Evolutionary conservation across 1,140 invertebrate genomes (phyloP).

Genomic region (Drosophila obscura): DNA sequence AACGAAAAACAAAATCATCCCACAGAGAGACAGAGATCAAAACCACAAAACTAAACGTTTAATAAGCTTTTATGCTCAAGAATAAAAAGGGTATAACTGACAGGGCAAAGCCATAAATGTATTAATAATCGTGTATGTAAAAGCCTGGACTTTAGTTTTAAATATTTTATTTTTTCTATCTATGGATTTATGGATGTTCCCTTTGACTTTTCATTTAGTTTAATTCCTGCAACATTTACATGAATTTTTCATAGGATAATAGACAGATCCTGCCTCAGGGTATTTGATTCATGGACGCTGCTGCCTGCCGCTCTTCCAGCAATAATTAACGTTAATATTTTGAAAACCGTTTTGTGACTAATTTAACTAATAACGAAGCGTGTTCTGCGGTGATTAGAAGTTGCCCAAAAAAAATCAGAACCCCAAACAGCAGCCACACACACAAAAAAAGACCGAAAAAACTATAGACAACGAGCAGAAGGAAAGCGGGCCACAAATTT

Average conservation of each 20-base stretch:
- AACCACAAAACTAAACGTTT: constrained; percentile 24
- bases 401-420: constrained; percentile 61
- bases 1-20: constrained; percentile 23
- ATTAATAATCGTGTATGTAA: no score
- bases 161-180: no score
- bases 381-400: constrained; percentile 73
- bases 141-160: no score
- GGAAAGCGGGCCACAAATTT: constrained; percentile 70
- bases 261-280: neutral
- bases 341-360: constrained; percentile 78
- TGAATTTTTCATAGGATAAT: neutral
- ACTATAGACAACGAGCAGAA: constrained; percentile 11
- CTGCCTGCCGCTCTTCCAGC: neutral
- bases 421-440: constrained; percentile 27
- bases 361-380: constrained; percentile 76
- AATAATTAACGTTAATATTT: constrained; percentile 75
- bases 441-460: constrained; percentile 23
- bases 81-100: neutral
- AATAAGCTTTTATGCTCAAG: constrained; percentile 30
- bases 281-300: neutral
- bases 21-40: constrained; percentile 6
- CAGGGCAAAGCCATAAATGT: no score
- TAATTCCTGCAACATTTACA: neutral
- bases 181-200: no score
- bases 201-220: no score